Evolutionary conservation across 2,113 vertebrate species (phyloP).

Genomic region (Xiphophorus couchianus): DNA sequence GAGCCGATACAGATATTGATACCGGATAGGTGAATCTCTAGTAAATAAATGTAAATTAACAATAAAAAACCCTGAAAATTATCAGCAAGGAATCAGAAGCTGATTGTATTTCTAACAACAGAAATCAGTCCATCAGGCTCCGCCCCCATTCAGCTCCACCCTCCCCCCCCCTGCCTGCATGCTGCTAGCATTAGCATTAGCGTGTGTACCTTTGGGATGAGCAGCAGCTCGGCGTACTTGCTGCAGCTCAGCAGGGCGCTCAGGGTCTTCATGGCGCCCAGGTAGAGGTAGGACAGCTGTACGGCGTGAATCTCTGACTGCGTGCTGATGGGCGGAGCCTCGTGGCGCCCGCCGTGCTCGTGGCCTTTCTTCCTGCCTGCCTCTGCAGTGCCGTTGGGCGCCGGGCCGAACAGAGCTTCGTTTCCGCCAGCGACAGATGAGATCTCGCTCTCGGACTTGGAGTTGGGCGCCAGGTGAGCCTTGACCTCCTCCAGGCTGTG

Average conservation of each 20-base stretch:
- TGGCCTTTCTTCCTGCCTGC: constrained; percentile 86
- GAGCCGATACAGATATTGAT: no score
- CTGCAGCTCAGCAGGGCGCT: constrained; percentile 95
- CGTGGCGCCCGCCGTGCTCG: constrained; percentile 82
- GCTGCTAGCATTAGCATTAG: no score
- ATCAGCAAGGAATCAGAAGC: no score
- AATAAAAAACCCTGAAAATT: no score
- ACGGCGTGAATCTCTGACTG: constrained; percentile 93
- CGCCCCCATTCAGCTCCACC: not conserved
- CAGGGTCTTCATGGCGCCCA: constrained; percentile 96
- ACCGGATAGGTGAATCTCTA: no score
- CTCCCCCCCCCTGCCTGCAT: no score
- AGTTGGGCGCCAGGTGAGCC: constrained; percentile 77
- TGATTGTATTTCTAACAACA: no score
- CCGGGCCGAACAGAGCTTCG: constrained; percentile 58
- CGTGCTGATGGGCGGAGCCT: constrained; percentile 74
- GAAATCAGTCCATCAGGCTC: not conserved
- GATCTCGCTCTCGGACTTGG: constrained; percentile 87
- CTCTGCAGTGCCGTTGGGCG: constrained; percentile 76
- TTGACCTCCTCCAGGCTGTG: constrained; percentile 87
- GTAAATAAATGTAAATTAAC: no score
- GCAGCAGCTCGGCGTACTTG: constrained; percentile 94
- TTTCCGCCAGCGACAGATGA: constrained; percentile 78
- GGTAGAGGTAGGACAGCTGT: constrained; percentile 94
- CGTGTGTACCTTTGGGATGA: constrained; percentile 86